phyloP scores from a whole-genome alignment of 2,888 invertebrate genomes.

The Drosophila picticornis region DNA sequence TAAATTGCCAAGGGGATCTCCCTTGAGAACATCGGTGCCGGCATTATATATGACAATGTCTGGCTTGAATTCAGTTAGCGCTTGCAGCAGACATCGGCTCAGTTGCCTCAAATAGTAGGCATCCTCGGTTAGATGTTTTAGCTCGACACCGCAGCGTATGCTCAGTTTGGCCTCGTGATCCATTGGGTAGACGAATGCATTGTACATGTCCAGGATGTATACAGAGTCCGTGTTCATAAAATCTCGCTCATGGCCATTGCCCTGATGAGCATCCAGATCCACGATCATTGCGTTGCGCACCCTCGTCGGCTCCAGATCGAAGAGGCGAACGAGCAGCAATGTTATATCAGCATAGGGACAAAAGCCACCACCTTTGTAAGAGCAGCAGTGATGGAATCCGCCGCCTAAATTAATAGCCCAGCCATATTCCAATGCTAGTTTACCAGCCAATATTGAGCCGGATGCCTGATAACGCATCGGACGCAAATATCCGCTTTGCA shows the following conservation, averaged over 20 bases:
- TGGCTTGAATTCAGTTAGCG: constrained; percentile 90
- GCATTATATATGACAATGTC: constrained; percentile 96
- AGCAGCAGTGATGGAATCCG: constrained; percentile 95
- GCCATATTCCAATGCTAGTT: constrained; percentile 92
- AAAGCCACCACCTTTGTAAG: constrained; percentile 92
- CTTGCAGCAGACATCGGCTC: constrained; percentile 89
- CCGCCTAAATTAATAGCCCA: constrained; percentile 96
- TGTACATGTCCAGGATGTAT: constrained; percentile 96
- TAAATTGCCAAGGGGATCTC: constrained; percentile 92
- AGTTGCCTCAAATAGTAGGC: constrained; percentile 89
- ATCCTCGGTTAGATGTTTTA: constrained; percentile 88
- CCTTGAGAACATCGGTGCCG: constrained; percentile 93
- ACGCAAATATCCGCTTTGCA: constrained; percentile 91
- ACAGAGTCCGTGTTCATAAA: constrained; percentile 90
- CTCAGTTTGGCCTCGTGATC: constrained; percentile 91
- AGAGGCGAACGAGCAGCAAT: constrained; percentile 89
- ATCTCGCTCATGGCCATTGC: constrained; percentile 94
- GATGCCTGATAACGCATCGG: constrained; percentile 94
- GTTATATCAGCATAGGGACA: constrained; percentile 96
- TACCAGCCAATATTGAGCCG: constrained; percentile 92
- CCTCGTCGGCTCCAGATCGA: constrained; percentile 86
- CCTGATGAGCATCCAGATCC: constrained; percentile 97
- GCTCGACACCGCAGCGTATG: constrained; percentile 90
- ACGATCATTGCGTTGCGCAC: constrained; percentile 93
- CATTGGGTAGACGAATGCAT: constrained; percentile 91